phyloP scores from a whole-genome alignment of 2,888 invertebrate genomes.

The Ceratothoa steindachneri region DNA sequence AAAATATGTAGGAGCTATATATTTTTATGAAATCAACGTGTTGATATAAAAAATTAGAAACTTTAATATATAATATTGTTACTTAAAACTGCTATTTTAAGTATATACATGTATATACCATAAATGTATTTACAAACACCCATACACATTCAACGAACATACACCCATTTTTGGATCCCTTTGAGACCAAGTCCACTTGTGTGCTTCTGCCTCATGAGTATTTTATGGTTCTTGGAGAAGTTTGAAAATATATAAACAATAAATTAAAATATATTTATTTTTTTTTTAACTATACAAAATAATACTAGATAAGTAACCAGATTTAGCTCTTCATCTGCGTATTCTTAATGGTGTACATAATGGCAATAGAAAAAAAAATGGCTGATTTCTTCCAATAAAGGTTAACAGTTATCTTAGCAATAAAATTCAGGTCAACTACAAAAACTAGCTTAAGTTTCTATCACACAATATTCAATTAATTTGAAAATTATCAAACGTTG shows the following conservation, averaged over 20 bases:
- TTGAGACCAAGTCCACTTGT: background rate
- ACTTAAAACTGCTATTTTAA: background rate
- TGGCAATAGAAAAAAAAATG: background rate
- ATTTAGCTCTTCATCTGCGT: background rate
- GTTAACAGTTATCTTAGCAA: background rate
- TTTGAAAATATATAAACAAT: slow-evolving; percentile 3
- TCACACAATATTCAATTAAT: background rate
- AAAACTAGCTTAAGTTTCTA: slow-evolving; percentile 11
- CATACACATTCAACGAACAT: background rate
- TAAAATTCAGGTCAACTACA: slow-evolving; percentile 5
- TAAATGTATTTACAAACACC: background rate
- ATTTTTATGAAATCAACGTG: background rate
- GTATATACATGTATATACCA: background rate
- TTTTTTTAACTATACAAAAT: slow-evolving; percentile 11
- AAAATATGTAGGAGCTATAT: slow-evolving; percentile 4
- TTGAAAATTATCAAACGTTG: background rate
- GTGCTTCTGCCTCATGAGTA: background rate
- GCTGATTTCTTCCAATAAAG: background rate
- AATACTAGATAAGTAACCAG: background rate
- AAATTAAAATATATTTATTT: slow-evolving; percentile 15
- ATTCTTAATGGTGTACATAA: background rate
- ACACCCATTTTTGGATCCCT: background rate
- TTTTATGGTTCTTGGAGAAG: background rate
- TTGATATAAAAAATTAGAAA: slow-evolving; percentile 9
- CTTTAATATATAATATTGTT: background rate